Base-by-base conservation (phyloP, 1,140 invertebrate genomes). In the Brachionus manjavacas region DNA sequence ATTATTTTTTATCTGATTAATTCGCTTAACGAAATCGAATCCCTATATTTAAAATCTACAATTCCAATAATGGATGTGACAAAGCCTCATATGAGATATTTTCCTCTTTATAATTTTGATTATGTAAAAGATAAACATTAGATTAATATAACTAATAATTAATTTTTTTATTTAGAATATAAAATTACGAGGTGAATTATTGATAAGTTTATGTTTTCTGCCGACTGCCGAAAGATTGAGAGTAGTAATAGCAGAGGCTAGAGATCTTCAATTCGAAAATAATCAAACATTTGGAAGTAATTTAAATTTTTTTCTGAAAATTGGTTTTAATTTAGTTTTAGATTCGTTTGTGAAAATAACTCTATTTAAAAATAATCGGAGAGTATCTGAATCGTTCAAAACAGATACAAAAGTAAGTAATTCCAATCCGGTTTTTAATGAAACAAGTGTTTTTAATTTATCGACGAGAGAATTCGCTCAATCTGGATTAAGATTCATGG, bases 191-290 rank as follows among this genome's bases (percentile, higher is more conserved):
- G 76, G 76, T 49, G 76, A 80, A 64, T 39, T 80, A 16, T 16
- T 80, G 16, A 31, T 80, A 14, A 60, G 49, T 31, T 64, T 80
- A 41, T 49, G 49, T 14, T 80, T 60, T 64, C 31, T 80, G 35
- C 76, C 76, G n/a, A 55, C 49, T 41, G 28, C 76, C 7, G 76
- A 80, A 64, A 31, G 76, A 80, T 35, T 80, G 9, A 80, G 14
- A 25, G 49, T 80, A 9, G 12, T 35, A 14, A 23, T 80, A 39
- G 35, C 52, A 16, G 49, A 80, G 23, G 76, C 76, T 20, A 55
- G 52, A 64, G 55, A 60, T 60, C 31, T 80, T 9, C 23, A 14
- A 25, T 76, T 49, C 11, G 72, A 49, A 14, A 7, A 49, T n/a
- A 68, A 28, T 16, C 16, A 39, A 16, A 20, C 16, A 23, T 72